Base-by-base conservation (phyloP, 2,797 vertebrate genomes). In the Sorex maritimensis region DNA sequence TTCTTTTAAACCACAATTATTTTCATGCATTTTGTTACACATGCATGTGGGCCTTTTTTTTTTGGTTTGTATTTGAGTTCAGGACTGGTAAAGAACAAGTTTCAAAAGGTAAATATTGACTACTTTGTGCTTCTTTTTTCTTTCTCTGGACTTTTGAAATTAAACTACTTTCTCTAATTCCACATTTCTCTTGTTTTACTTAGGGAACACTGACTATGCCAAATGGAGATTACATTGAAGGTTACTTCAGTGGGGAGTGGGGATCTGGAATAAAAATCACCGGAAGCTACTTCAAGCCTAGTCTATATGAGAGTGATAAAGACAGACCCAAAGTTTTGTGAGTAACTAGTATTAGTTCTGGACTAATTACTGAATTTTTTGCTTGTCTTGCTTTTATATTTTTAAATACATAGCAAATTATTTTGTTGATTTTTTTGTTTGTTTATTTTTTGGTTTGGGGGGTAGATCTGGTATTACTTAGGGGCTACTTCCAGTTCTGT, bases 221-320 rank as follows among this genome's bases (percentile, higher is more conserved):
- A 19, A 99, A 99, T 49, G 98, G 99, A 38, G 99, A 99, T 96
- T 99, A 99, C 96, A 99, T 99, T 94, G 99, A 99, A 97, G 99
- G 99, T 74, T 98, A 98, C 93, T 99, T 99, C 97, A 98, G 93
- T 90, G 99, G 99, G 26, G 99, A 99, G 91, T 99, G 99, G 99
- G 99, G 99, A 96, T 98, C 99, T 38, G 99, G 99, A 30, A 99
- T 99, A 97, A 99, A 99, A 98, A 98, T 99, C 94, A 98, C 98
- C 0, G 99, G 99, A 89, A 99, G 98, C 67, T 99, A 99, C 98
- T 99, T 99, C 96, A 99, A 99, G 95, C 99, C 99, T 23, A 99
- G 98, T 86, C 97, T 99, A 19, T 99, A 99, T 24, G 99, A 99
- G 88, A 97, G 97, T 0, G 99, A 99, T 93, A 99, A 99, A 97